Conservation (phyloP, 2,113 vertebrate genomes). For the Nyctibius bracteatus region DNA sequence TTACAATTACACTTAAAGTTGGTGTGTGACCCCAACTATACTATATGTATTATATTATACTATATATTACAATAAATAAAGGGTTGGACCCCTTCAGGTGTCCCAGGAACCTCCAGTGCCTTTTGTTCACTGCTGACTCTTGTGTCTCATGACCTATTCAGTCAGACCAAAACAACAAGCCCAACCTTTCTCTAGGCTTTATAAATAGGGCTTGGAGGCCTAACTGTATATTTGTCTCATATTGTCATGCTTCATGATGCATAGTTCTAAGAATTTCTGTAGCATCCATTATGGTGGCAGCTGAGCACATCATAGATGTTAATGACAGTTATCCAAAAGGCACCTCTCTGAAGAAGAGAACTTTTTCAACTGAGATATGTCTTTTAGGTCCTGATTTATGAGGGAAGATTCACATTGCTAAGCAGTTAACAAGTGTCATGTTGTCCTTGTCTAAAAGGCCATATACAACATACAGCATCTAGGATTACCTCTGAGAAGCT, state of each 20-base stretch:
- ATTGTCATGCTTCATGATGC: background rate
- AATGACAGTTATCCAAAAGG: background rate
- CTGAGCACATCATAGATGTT: background rate
- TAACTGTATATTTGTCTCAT: background rate
- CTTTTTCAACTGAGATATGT: background rate
- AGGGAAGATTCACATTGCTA: background rate
- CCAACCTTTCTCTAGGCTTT: background rate
- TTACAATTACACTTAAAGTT: background rate
- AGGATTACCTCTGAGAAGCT: background rate
- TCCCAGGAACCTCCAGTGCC: background rate
- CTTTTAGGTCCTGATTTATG: background rate
- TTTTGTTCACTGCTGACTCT: background rate
- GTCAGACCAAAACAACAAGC: background rate
- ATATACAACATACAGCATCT: background rate
- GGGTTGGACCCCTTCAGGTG: too few species aligned
- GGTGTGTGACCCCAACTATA: too few species aligned
- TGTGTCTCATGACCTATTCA: background rate
- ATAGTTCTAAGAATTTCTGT: background rate
- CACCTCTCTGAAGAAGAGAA: background rate
- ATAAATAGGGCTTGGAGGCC: background rate
- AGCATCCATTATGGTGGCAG: background rate
- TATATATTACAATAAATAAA: too few species aligned
- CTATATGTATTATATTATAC: too few species aligned
- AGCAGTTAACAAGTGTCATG: background rate
- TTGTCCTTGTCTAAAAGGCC: background rate